Evolutionary conservation across 2,797 vertebrate genomes (phyloP).

Genomic region (Sus cebifrons): DNA sequence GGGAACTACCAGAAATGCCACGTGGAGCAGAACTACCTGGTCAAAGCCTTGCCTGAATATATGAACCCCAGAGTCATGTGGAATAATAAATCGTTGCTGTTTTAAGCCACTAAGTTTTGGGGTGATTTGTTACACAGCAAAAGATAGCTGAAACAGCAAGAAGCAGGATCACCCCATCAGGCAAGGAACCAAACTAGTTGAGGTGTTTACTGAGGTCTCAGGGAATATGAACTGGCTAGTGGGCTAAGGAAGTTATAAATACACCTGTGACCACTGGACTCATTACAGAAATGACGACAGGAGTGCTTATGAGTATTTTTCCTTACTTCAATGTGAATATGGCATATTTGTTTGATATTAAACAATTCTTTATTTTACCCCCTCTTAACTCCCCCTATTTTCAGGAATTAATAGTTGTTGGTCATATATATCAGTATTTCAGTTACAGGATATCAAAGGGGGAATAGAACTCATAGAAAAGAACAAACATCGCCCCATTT

Average conservation of each 20-base stretch:
- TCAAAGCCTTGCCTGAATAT: background rate
- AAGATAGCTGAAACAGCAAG: background rate
- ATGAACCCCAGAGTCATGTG: background rate
- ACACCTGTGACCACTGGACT: background rate
- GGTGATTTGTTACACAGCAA: background rate
- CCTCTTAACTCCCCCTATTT: background rate
- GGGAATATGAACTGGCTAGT: background rate
- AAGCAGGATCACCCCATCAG: background rate
- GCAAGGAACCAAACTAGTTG: background rate
- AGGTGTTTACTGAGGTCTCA: background rate
- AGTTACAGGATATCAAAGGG: background rate
- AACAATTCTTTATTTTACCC: background rate
- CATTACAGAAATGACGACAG: background rate
- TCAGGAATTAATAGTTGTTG: background rate
- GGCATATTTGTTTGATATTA: background rate
- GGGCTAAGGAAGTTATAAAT: background rate
- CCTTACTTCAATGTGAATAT: background rate
- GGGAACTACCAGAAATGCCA: background rate
- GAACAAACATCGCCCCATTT: background rate
- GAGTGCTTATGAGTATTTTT: background rate
- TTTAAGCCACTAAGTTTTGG: background rate
- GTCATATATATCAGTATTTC: background rate
- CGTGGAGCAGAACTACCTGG: background rate
- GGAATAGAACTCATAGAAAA: background rate
- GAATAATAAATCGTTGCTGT: background rate